Percentiles rank a stretch among this genome's conserved stretches.
Evolutionary conservation across 2,888 invertebrate species (phyloP).

Genomic region (Diadegma fenestrale): DNA sequence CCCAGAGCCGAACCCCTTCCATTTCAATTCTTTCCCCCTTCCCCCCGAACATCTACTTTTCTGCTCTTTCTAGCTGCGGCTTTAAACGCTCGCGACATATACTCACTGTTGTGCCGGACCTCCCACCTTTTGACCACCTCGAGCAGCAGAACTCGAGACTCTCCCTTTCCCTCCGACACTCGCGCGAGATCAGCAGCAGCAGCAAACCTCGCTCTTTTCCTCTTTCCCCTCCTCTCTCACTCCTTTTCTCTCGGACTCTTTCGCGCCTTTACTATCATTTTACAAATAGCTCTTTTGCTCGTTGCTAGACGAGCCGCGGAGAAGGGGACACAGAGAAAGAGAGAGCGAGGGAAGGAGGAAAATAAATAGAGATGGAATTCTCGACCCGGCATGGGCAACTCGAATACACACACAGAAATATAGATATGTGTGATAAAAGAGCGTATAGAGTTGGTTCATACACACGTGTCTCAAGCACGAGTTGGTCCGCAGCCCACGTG

Average conservation of each 20-base stretch:
- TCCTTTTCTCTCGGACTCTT: slow-evolving; percentile 35
- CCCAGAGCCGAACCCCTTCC: slow-evolving; percentile 62
- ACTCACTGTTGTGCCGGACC: slow-evolving; percentile 68
- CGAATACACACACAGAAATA: background rate
- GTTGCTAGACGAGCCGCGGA: slow-evolving; percentile 68
- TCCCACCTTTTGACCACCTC: slow-evolving; percentile 69
- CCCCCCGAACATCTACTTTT: slow-evolving; percentile 25
- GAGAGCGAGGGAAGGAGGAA: background rate
- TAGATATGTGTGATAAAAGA: slow-evolving; percentile 5
- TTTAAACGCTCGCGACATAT: slow-evolving; percentile 45
- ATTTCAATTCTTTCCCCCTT: slow-evolving; percentile 60
- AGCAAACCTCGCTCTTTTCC: slow-evolving; percentile 58
- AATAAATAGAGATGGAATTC: slow-evolving; percentile 29
- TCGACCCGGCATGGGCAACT: background rate
- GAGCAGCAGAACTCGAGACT: slow-evolving; percentile 68
- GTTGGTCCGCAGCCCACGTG: slow-evolving; percentile 44
- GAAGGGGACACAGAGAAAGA: slow-evolving; percentile 7
- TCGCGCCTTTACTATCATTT: slow-evolving; percentile 80
- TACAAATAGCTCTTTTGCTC: slow-evolving; percentile 81
- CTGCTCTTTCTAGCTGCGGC: slow-evolving; percentile 48
- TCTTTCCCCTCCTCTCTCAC: slow-evolving; percentile 13
- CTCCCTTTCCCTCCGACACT: slow-evolving; percentile 77
- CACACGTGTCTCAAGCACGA: slow-evolving; percentile 45
- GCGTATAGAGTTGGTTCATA: background rate
- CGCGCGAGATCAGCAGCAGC: too few species aligned